phyloP scores from a whole-genome alignment of 2,888 invertebrate genomes.

The Melolontha melolontha region DNA sequence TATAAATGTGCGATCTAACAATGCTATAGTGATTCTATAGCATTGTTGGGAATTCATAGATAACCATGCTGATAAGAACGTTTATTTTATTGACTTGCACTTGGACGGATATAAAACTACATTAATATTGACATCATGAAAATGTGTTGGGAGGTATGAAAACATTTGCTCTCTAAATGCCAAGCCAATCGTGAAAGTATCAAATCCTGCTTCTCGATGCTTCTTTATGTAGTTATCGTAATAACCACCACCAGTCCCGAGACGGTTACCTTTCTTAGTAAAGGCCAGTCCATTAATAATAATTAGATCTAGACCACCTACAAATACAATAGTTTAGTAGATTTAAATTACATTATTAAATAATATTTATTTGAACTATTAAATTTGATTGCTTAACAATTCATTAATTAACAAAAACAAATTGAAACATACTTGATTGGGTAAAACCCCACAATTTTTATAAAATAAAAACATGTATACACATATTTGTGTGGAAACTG shows the following conservation, averaged over 20 bases:
- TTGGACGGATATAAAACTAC: constrained; percentile 70
- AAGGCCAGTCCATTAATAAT: constrained; percentile 95
- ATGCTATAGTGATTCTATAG: too few species aligned
- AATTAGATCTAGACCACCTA: constrained; percentile 88
- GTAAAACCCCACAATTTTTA: too few species aligned
- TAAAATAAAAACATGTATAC: too few species aligned
- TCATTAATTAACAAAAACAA: too few species aligned
- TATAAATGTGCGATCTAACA: too few species aligned
- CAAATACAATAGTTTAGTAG: constrained; percentile 12
- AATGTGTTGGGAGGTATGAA: constrained; percentile 77
- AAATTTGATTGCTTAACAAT: too few species aligned
- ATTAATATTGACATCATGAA: constrained; percentile 80
- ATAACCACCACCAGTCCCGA: constrained; percentile 93
- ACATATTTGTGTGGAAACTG: too few species aligned
- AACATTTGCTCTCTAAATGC: constrained; percentile 87
- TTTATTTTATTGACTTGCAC: constrained; percentile 24
- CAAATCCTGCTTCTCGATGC: constrained; percentile 50
- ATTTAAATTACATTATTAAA: too few species aligned
- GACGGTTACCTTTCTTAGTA: constrained; percentile 76
- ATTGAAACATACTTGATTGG: too few species aligned
- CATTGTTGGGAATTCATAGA: too few species aligned
- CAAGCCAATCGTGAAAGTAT: constrained; percentile 70
- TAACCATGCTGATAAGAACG: not conserved
- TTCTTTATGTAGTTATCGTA: constrained; percentile 84
- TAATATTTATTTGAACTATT: too few species aligned